Conservation (phyloP, 2,113 vertebrate species). For the Galeopterus variegatus region DNA sequence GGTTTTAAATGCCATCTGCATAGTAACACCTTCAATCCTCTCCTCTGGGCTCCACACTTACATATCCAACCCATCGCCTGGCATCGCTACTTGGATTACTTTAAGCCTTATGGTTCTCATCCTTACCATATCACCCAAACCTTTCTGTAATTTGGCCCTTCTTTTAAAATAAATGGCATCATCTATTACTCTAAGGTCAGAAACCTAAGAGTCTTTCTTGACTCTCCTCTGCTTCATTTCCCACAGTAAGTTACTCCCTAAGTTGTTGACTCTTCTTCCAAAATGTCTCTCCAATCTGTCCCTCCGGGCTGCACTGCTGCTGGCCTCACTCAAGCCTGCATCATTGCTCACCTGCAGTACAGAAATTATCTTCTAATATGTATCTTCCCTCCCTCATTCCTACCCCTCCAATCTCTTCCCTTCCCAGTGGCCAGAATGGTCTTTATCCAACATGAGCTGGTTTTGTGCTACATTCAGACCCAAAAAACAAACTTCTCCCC, state of each 20-base stretch:
- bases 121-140: not conserved
- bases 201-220: constrained; percentile 22
- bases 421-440: not conserved
- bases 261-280: not conserved
- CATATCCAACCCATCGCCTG: not conserved
- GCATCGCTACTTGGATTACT: not conserved
- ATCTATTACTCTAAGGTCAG: constrained; percentile 12
- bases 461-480: not conserved
- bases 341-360: not conserved
- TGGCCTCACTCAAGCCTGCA: not conserved
- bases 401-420: not conserved
- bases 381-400: not conserved
- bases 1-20: not conserved
- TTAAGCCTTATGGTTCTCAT: not conserved
- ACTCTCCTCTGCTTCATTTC: not conserved
- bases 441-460: not conserved
- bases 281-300: not conserved
- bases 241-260: not conserved
- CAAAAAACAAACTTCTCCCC: not conserved
- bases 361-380: not conserved
- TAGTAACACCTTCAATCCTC: not conserved
- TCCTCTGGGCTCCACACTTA: not conserved
- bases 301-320: not conserved
- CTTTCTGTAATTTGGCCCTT: not conserved
- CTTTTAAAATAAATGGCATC: not conserved